phyloP scores from a whole-genome alignment of 2,797 vertebrate species.

The Cryptoprocta ferox region DNA sequence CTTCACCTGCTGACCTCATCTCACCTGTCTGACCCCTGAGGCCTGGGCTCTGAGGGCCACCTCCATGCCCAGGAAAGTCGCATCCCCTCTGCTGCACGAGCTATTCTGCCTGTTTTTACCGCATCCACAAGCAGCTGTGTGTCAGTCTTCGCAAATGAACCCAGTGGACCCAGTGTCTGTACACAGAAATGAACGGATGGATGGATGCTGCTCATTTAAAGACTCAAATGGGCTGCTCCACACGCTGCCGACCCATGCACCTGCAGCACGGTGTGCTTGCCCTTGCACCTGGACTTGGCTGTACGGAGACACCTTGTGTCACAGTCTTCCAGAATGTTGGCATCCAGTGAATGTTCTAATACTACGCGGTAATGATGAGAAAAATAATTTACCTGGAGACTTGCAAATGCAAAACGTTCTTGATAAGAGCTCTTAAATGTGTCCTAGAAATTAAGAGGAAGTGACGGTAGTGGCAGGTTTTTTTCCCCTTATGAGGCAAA shows the following conservation, averaged over 20 bases:
- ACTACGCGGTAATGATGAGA: neutral
- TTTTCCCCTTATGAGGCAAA: neutral
- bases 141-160: neutral
- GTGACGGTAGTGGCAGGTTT: neutral
- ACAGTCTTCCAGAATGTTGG: neutral
- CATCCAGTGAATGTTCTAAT: neutral
- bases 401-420: neutral
- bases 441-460: slow-evolving; percentile 17
- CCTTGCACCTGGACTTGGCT: neutral
- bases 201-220: neutral
- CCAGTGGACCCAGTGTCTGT: neutral
- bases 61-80: neutral
- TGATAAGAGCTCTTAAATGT: neutral
- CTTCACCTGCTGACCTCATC: too few relatives aligned
- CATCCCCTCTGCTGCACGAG: too few relatives aligned
- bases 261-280: neutral
- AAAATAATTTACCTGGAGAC: neutral
- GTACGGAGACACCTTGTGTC: neutral
- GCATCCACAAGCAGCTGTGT: neutral
- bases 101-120: neutral
- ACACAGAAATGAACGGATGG: neutral
- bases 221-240: neutral
- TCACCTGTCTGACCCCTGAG: neutral
- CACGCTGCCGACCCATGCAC: neutral
- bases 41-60: neutral